Base-by-base conservation (phyloP, 2,113 vertebrate genomes). In the Bolborhynchus lineola region DNA sequence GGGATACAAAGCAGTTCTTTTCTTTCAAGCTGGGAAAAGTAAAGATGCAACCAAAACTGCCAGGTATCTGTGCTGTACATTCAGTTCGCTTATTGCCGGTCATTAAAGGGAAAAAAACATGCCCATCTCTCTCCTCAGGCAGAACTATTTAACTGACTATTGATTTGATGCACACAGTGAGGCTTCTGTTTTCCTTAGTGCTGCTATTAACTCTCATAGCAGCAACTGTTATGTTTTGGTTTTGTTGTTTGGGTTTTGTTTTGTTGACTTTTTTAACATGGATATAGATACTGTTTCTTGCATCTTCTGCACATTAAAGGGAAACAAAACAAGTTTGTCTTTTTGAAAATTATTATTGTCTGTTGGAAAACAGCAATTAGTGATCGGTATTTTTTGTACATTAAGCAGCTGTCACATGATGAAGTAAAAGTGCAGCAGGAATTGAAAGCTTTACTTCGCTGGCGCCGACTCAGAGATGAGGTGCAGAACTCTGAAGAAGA, bases 401-500 rank as follows among this genome's bases (percentile, higher is more conserved):
- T 71, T 55, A 25, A 81, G 35, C 97, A 99, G 99, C 97, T 99
- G 31, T 81, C 98, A 33, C 68, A 63, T 42, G 59, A 93, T 31
- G 98, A 99, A 93, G 97, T 97, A 39, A 95, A 92, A 93, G 98
- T 98, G 33, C 98, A 98, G 64, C 98, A 96, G 81, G 97, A 99
- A 80, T 96, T 99, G 95, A 99, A 98, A 96, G 98, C 99, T 23
- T 97, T 99, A 84, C 97, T 99, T 92, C 98, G 98, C 80, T 99
- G 99, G 99, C 98, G 76, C 62, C 95, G 99, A 86, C 98, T 99
- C 77, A 98, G 94, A 86, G 99, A 99, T 23, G 99, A 99, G 95
- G 80, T 99, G n/a, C 98, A 97, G 94, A 99, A 99, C 96, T 99
- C 99, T 28, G 98, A 98, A 28, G 98, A 99, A 93, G 98, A 99